Percentiles rank a stretch among this genome's conserved stretches.
Conservation (phyloP, 2,797 vertebrate genomes). For the Aulostomus chinensis region DNA sequence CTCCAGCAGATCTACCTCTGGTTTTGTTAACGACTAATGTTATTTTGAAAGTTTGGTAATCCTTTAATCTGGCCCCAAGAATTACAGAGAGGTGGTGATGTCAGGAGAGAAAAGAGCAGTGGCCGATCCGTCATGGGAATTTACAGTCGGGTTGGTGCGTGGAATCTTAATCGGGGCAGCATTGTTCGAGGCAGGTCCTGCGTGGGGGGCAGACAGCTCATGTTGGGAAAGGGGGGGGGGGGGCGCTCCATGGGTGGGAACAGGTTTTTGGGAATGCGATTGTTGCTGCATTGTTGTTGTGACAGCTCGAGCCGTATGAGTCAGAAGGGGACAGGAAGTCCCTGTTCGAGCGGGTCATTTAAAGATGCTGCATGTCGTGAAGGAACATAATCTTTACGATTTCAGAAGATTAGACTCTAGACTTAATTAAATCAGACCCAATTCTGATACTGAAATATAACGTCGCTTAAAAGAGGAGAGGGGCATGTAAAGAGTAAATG, state of each 20-base stretch:
- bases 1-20: slow-evolving; percentile 24
- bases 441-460: too few species aligned
- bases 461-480: too few species aligned
- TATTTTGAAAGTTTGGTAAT: slow-evolving; percentile 76
- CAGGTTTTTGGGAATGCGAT: slow-evolving; percentile 20
- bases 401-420: too few species aligned
- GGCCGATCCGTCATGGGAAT: slow-evolving; percentile 78
- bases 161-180: slow-evolving; percentile 79
- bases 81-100: slow-evolving; percentile 77
- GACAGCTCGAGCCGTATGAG: slow-evolving; percentile 16
- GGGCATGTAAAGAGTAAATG: too few species aligned
- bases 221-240: slow-evolving; percentile 27
- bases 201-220: slow-evolving; percentile 55
- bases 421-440: too few species aligned
- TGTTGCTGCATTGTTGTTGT: slow-evolving; percentile 34
- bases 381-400: too few species aligned
- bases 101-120: slow-evolving; percentile 76
- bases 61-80: slow-evolving; percentile 77
- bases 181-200: slow-evolving; percentile 74
- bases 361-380: too few species aligned
- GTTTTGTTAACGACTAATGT: slow-evolving; percentile 14
- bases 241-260: slow-evolving; percentile 29
- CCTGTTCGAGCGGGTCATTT: neutral
- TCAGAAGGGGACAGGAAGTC: slow-evolving; percentile 8
- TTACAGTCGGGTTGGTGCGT: slow-evolving; percentile 80